A percentile compares a stretch with the other conserved stretches of the same genome.
These are phyloP conservation scores for Argopecten irradians DNA, from an alignment of 1,140 invertebrate species.

Conservation along the genomic window DNA sequence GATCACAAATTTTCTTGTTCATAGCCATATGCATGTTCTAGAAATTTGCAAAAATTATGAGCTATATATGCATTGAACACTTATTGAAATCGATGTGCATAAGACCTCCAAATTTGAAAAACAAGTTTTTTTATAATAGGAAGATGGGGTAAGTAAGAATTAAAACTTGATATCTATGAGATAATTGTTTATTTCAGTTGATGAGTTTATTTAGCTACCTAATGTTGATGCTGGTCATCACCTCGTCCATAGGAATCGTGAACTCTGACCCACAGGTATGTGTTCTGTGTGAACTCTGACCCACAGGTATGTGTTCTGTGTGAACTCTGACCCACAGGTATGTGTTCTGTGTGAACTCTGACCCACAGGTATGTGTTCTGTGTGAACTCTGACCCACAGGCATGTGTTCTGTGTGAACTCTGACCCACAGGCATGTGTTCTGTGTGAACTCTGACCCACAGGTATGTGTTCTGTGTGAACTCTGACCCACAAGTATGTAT, in stretches of 20 bases:
- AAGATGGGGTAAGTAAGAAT: no score
- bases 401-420: constrained; percentile 34
- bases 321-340: not conserved
- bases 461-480: not conserved
- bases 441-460: not conserved
- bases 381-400: not conserved
- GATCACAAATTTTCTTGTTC: no score
- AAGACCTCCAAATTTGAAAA: no score
- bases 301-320: not conserved
- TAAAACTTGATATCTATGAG: no score
- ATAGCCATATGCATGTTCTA: no score
- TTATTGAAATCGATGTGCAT: no score
- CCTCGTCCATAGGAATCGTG: constrained; percentile 49
- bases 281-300: not conserved
- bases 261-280: constrained; percentile 57
- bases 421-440: constrained; percentile 52
- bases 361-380: not conserved
- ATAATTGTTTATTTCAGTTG: constrained; percentile 45
- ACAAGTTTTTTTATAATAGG: no score
- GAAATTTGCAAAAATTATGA: no score
- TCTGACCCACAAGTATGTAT: not conserved
- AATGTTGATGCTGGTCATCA: constrained; percentile 54
- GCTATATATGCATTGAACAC: no score
- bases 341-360: not conserved
- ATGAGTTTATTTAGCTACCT: constrained; percentile 50